phyloP scores from a whole-genome alignment of 2,113 vertebrate genomes.

The Tragelaphus strepsiceros region DNA sequence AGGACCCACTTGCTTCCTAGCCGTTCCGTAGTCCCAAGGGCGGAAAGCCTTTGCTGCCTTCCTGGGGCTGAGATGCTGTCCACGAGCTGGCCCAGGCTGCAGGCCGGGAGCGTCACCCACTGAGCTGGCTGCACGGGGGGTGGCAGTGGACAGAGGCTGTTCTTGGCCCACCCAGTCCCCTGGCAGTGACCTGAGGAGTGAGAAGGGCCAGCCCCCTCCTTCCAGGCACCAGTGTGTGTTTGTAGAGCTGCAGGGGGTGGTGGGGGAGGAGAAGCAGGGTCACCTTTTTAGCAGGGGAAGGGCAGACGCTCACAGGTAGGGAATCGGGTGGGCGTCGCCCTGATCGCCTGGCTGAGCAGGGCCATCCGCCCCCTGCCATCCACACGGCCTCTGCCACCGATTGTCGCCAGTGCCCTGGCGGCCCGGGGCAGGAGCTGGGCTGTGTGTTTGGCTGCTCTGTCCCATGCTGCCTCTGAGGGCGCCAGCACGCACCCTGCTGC shows the following conservation, averaged over 20 bases:
- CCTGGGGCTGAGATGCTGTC: fast-evolving
- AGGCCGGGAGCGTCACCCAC: fast-evolving
- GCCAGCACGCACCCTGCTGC: fast-evolving
- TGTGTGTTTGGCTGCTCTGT: fast-evolving
- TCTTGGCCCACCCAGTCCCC: fast-evolving
- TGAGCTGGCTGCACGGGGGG: not conserved
- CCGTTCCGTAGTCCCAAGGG: not conserved
- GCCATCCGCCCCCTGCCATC: not conserved
- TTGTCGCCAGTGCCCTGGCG: fast-evolving
- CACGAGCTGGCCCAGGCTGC: too few relatives aligned
- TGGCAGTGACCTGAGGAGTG: fast-evolving
- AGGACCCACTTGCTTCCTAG: fast-evolving
- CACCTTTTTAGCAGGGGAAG: too few relatives aligned
- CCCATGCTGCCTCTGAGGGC: fast-evolving
- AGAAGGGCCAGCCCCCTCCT: not conserved
- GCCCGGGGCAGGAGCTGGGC: not conserved
- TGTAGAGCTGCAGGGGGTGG: not conserved
- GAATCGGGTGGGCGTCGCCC: fast-evolving
- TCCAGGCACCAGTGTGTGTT: fast-evolving
- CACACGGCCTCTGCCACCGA: fast-evolving
- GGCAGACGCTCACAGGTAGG: fast-evolving
- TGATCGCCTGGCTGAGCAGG: not conserved
- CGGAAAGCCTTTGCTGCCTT: fast-evolving
- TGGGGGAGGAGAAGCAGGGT: too few relatives aligned
- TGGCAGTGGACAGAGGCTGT: fast-evolving